Evolutionary conservation across 2,797 vertebrate genomes (phyloP), one percentile per base, ranked within the genome.

Genomic region (Amphiprion clarkii): DNA sequence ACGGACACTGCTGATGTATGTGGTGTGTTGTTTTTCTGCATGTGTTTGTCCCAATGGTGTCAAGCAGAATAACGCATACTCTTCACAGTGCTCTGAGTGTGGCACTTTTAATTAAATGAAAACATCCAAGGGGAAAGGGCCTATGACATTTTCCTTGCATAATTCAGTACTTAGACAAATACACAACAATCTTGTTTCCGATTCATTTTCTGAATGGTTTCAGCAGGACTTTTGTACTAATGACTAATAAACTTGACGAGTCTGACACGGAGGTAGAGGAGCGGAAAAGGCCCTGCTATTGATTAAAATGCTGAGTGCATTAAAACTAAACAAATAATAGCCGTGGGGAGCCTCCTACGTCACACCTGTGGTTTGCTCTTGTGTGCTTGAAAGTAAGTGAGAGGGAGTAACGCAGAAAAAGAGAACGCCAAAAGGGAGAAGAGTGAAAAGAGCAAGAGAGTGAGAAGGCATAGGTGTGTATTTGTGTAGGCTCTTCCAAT

Each of bases 261-360:
- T 66, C 79, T 75, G 89, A 86, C 86, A 81, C 23, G 11, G 51
- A 86, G 79, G 82, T 19, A 13, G 76, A 70, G 73, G 55, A 78
- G 57, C 57, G 53, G 84, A 85, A 90, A 87, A 76, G 76, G 87
- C 80, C 67, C 44, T 0, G 62, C 67, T 87, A 87, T 91, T 89
- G 91, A 94, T 92, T 89, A 87, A 89, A 92, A 79, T 16, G 60
- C 79, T 59, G 76, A 87, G 83, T 74, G 78, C 80, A 88, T 92
- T 89, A 89, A 88, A 70, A 44, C 73, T 63, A 84, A 86, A 84
- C 85, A 87, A 91, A 91, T 78, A 88, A 84, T 7, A 74, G 82
- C 89, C 83, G 17, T 0, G 19, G 88, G 87, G 62, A 59, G 65
- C 19, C 51, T 66, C 74, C 51, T 44, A 33, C 31, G 16, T 81